Base-by-base conservation (phyloP, 2,888 invertebrate species). In the Pterostichus madidus region DNA sequence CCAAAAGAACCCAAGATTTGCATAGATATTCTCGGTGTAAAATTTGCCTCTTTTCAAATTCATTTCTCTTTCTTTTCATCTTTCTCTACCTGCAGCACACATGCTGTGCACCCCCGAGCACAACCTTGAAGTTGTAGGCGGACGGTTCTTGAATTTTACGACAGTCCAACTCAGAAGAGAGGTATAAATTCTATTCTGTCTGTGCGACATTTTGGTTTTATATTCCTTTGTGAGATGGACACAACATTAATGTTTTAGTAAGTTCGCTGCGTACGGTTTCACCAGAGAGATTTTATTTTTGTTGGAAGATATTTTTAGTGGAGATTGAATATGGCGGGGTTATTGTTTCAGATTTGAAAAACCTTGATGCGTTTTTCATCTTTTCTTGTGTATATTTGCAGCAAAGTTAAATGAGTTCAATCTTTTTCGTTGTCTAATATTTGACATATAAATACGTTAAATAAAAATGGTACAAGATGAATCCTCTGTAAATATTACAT, bases 201-300 rank as follows among this genome's bases (percentile, higher is more conserved):
- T n/a, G 2, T 49, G n/a, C n/a, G 49, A 49, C 49, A 49, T 49
- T 49, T 49, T 5, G 11, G 49, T 49, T 49, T 49, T 49, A 11
- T 49, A 13, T 49, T 49, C 49, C n/a, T 49, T 49, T 49, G 11
- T 49, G 49, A 8, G 49, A 49, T 13, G 49, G 49, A 49, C 49
- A 49, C 5, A 4, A 11, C 13, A 49, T 49, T 49, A 49, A 49
- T n/a, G 49, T 49, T 49, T 5, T n/a, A 49, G 11, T 49, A 10
- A 11, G 2, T 44, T 44, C 5, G 44, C 1, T 44, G 7, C 4
- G 11, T 7, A 2, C 44, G 5, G 44, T 11, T 44, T 24, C 1
- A 24, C 24, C 24, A 2, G 49, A 39, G 8, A 39, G 35, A 35
- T 46, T 46, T 46, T 49, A 49, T 49, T 5, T 49, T 49, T 49